phyloP scores from a whole-genome alignment of 2,888 invertebrate species.

The Vanessa cardui region DNA sequence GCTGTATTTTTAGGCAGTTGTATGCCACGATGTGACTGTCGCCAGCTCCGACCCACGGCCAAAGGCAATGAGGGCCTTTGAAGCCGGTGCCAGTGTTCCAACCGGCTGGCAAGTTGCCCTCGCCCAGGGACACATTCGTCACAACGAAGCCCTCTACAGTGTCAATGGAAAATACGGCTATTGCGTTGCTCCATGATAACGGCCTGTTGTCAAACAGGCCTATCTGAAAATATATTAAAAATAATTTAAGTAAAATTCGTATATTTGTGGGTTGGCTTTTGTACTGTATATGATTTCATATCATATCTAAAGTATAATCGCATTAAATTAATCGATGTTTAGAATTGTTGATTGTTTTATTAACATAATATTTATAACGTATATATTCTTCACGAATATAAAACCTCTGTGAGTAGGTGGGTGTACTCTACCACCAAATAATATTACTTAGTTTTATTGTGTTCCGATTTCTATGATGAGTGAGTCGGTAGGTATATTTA shows the following conservation, averaged over 20 bases:
- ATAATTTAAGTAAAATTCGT: background rate
- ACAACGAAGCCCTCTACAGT: constrained; percentile 72
- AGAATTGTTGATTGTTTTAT: too few relatives aligned
- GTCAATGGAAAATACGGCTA: constrained; percentile 59
- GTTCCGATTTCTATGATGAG: background rate
- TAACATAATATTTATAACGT: too few relatives aligned
- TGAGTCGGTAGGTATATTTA: background rate
- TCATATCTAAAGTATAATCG: too few relatives aligned
- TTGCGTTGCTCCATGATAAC: constrained; percentile 66
- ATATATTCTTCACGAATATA: too few relatives aligned
- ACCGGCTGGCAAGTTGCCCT: constrained; percentile 81
- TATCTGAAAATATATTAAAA: constrained; percentile 57
- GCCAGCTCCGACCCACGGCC: constrained; percentile 87
- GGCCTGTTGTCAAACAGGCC: constrained; percentile 69
- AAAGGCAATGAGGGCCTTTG: constrained; percentile 82
- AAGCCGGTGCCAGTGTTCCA: constrained; percentile 77
- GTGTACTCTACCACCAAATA: too few relatives aligned
- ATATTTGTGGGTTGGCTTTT: background rate
- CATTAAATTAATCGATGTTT: too few relatives aligned
- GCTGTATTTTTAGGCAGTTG: constrained; percentile 90
- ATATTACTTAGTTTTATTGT: background rate
- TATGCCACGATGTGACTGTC: constrained; percentile 83
- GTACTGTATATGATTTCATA: background rate
- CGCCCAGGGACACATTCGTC: constrained; percentile 81
- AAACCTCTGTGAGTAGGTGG: too few relatives aligned